A percentile compares a stretch with the other conserved stretches of the same genome.
Conservation (phyloP, 2,113 vertebrate genomes). For the Pangasianodon hypophthalmus region DNA sequence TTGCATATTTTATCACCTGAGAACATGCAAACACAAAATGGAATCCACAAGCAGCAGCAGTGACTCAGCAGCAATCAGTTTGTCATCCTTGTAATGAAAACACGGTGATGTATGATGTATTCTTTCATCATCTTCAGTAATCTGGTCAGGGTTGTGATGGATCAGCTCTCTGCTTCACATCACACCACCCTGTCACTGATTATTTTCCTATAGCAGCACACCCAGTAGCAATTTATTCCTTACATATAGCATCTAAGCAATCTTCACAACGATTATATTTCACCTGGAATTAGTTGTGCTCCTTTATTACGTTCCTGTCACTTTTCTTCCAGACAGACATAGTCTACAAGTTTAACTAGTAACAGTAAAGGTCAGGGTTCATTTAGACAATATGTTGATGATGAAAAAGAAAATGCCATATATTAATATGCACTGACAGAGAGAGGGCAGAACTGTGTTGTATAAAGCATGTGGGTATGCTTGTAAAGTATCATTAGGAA, state of each 20-base stretch:
- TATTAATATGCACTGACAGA: background rate
- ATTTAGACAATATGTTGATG: background rate
- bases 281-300: background rate
- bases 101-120: background rate
- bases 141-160: background rate
- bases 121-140: background rate
- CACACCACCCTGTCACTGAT: background rate
- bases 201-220: background rate
- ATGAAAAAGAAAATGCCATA: background rate
- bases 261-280: background rate
- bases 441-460: background rate
- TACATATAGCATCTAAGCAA: background rate
- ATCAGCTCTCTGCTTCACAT: background rate
- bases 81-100: background rate
- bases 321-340: background rate
- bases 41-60: background rate
- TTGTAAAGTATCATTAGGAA: background rate
- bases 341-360: background rate
- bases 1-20: background rate
- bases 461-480: background rate
- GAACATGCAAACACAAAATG: slow-evolving; percentile 7
- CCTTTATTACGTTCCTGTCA: background rate
- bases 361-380: background rate
- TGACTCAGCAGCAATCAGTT: slow-evolving; percentile 1
- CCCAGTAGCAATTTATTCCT: background rate